A percentile compares a stretch with the other conserved stretches of the same genome.
Conservation (phyloP, 2,888 invertebrate species). For the Aphidius colemani region DNA sequence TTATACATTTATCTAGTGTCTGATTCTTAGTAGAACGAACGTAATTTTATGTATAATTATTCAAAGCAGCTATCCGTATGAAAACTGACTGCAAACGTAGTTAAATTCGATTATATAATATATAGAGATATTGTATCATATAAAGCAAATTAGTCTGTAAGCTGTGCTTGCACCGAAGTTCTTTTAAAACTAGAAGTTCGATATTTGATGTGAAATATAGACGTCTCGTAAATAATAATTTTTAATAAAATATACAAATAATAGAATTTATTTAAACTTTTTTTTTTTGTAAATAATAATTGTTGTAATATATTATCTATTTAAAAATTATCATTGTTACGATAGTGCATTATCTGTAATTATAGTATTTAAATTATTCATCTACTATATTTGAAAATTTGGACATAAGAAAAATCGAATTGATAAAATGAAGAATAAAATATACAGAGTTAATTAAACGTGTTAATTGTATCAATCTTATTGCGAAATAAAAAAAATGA, state of each 20-base stretch:
- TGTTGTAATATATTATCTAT: constrained; percentile 43
- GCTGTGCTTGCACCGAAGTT: constrained; percentile 38
- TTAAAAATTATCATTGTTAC: constrained; percentile 31
- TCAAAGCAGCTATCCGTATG: constrained; percentile 30
- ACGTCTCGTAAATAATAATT: constrained; percentile 22
- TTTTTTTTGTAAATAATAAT: constrained; percentile 53
- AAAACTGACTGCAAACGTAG: not conserved
- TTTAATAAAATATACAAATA: constrained; percentile 8
- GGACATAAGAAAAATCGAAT: too few species aligned
- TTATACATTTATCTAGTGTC: constrained; percentile 1
- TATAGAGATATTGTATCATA: not conserved
- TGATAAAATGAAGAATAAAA: too few species aligned
- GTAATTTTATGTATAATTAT: constrained; percentile 31
- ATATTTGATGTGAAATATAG: constrained; percentile 48
- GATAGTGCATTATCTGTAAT: constrained; percentile 38
- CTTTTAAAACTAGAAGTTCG: constrained; percentile 45
- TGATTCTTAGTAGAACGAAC: not conserved
- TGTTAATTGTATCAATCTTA: too few species aligned
- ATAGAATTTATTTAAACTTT: not conserved
- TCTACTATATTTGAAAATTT: too few species aligned
- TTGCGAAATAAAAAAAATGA: too few species aligned
- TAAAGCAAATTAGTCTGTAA: constrained; percentile 38
- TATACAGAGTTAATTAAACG: too few species aligned
- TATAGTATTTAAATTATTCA: constrained; percentile 28
- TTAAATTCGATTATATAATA: not conserved